These are phyloP conservation scores for Upupa epops DNA, from an alignment of 2,113 vertebrate species.

Conservation along the genomic window DNA sequence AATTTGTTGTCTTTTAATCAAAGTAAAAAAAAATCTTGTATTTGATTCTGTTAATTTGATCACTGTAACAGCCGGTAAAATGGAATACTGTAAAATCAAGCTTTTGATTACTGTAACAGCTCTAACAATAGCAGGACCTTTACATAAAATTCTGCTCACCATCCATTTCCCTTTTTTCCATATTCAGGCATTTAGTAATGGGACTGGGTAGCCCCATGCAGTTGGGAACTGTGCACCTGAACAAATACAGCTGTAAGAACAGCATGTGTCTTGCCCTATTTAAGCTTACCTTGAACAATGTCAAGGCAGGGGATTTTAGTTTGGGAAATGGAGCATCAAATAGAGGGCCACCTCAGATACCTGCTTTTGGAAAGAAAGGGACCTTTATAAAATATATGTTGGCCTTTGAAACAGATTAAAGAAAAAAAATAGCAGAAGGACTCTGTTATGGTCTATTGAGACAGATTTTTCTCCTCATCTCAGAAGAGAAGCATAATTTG, in stretches of 20 bases:
- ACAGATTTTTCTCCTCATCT: not conserved
- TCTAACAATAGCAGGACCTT: slow-evolving; percentile 34
- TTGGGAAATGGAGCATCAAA: slow-evolving; percentile 53
- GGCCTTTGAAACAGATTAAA: slow-evolving; percentile 13
- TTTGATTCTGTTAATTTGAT: not conserved
- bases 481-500: not conserved
- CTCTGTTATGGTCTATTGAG: not conserved
- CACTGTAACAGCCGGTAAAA: not conserved
- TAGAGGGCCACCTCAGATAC: not conserved
- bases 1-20: not conserved
- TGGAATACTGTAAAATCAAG: too few species aligned
- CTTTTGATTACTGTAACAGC: not conserved
- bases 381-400: slow-evolving; percentile 14
- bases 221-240: not conserved
- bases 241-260: slow-evolving; percentile 50
- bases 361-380: slow-evolving; percentile 18
- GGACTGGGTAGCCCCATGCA: not conserved
- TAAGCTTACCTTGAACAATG: slow-evolving; percentile 65
- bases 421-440: not conserved
- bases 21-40: not conserved
- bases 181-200: not conserved
- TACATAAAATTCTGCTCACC: slow-evolving; percentile 39
- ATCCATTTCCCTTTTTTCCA: not conserved
- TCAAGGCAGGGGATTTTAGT: slow-evolving; percentile 8
- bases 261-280: slow-evolving; percentile 16